Evolutionary conservation across 2,888 invertebrate genomes (phyloP).

Genomic region (Melieria omissa): DNA sequence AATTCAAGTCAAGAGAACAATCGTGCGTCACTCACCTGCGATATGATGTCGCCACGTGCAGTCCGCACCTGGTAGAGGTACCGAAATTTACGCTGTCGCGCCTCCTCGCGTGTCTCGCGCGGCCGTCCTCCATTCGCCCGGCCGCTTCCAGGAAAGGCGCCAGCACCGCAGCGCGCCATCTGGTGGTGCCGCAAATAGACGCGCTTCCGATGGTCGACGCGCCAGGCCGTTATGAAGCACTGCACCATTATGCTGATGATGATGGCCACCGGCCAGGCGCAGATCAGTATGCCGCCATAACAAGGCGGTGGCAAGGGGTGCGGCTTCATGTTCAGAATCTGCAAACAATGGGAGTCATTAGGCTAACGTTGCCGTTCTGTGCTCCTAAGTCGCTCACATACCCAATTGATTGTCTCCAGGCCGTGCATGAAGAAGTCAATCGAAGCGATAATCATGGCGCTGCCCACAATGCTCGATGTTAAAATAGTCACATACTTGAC

Average conservation of each 20-base stretch:
- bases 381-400: conserved; percentile 41
- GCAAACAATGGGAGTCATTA: conserved; percentile 4
- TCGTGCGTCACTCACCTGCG: conserved; percentile 72
- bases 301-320: conserved; percentile 66
- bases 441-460: conserved; percentile 65
- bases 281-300: conserved; percentile 65
- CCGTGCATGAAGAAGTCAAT: conserved; percentile 66
- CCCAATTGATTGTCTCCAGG: conserved; percentile 65
- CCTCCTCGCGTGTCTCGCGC: conserved; percentile 81
- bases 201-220: conserved; percentile 65
- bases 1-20: background rate
- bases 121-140: conserved; percentile 69
- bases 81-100: conserved; percentile 85
- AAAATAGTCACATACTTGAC: conserved; percentile 66
- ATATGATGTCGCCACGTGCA: conserved; percentile 89
- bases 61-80: conserved; percentile 90
- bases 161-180: conserved; percentile 43
- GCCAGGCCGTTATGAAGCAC: conserved; percentile 67
- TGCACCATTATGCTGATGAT: conserved; percentile 66
- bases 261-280: conserved; percentile 64
- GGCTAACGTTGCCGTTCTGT: background rate
- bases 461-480: conserved; percentile 66
- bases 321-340: conserved; percentile 65
- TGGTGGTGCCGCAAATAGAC: conserved; percentile 59
- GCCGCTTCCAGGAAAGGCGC: conserved; percentile 46